Evolutionary conservation across 2,113 vertebrate species (phyloP), one percentile per base, ranked within the genome.

Genomic region (Geococcyx californianus): DNA sequence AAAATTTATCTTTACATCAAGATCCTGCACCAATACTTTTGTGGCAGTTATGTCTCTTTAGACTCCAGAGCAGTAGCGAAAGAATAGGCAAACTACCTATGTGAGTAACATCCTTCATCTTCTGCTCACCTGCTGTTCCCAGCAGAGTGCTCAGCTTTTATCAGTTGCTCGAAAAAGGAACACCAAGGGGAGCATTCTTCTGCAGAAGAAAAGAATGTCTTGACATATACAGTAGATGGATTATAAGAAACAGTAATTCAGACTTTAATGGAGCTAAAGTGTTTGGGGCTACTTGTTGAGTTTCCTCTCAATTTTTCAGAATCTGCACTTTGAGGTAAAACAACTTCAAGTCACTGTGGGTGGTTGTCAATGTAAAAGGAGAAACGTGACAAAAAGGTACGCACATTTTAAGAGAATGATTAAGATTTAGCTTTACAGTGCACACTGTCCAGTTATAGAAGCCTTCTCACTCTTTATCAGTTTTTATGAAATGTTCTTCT

Each of bases 1-100:
- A 73, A 96, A 90, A 93, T 59, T 74, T 18, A 78, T 74, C 56
- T 76, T 89, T 89, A 68, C 38, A 47, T 70, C 86, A 81, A 81
- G 55, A 68, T 80, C 72, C 59, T 44, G 16, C 64, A 59, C 42
- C 84, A 68, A 78, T 63, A 28, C 11, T 63, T 59, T 38, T 67
- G 51, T 81, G 68, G 70, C 38, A 74, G 13, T 2, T 3, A 20
- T 21, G 42, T 34, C 64, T 73, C 23, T 84, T 83, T 80, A 89
- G 51, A 67, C 8, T 8, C 67, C 40, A 25, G 33, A 84, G 47
- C 47, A 73, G 49, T 12, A 79, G 73, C 58, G 72, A 69, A 84
- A 85, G 5, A 34, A 11, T 75, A 66, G 31, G 21, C 25, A 58
- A 85, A 77, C 33, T 8, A 47, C 13, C 42, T 44, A 3, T 9